These are phyloP conservation scores for Melanotaenia pygmaea DNA, from an alignment of 2,797 vertebrate species.

Conservation along the genomic window DNA sequence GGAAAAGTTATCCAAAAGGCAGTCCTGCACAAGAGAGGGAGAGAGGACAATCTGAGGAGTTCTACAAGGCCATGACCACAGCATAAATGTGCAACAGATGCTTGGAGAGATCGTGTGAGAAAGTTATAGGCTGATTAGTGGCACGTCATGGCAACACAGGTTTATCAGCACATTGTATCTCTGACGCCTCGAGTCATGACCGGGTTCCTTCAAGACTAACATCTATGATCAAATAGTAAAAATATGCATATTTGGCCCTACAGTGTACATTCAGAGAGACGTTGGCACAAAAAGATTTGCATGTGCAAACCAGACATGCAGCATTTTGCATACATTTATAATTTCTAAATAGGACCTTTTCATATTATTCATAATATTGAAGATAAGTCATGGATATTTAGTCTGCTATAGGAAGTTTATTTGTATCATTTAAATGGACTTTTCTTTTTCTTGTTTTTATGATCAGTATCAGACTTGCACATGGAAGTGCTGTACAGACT, in stretches of 20 bases:
- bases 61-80: constrained; percentile 62
- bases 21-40: constrained; percentile 11
- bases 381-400: background rate
- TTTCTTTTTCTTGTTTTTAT: background rate
- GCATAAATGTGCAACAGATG: constrained; percentile 76
- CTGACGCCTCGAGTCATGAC: constrained; percentile 20
- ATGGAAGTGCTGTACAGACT: background rate
- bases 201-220: background rate
- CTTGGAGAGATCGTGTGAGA: constrained; percentile 21
- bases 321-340: too few relatives aligned
- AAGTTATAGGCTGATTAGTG: constrained; percentile 52
- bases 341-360: too few relatives aligned
- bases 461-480: background rate
- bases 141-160: constrained; percentile 43
- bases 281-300: too few relatives aligned
- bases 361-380: too few relatives aligned
- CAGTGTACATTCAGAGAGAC: too few relatives aligned
- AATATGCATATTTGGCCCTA: background rate
- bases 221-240: background rate
- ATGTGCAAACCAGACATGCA: too few relatives aligned
- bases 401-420: background rate
- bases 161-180: constrained; percentile 55
- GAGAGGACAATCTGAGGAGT: constrained; percentile 34
- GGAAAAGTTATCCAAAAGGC: background rate
- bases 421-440: background rate